Evolutionary conservation across 2,113 vertebrate species (phyloP).

Genomic region (Protobothrops flavoviridis): DNA sequence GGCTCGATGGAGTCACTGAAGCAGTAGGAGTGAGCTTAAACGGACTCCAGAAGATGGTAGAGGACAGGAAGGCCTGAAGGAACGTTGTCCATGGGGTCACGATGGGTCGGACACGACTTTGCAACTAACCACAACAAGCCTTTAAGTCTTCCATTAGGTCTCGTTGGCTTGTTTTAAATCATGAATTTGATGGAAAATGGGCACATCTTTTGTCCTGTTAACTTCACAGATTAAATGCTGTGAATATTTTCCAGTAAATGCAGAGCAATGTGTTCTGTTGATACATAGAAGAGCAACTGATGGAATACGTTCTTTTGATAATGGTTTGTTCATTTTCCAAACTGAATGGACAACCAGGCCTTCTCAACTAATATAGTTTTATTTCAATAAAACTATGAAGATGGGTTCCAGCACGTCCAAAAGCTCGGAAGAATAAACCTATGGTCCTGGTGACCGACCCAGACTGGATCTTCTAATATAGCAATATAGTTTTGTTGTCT

Average conservation of each 20-base stretch:
- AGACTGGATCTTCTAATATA: not conserved
- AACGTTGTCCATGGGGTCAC: too few relatives aligned
- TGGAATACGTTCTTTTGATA: not conserved
- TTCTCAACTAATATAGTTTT: not conserved
- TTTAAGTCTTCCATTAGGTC: not conserved
- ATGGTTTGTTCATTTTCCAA: not conserved
- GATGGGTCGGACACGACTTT: too few relatives aligned
- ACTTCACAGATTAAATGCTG: not conserved
- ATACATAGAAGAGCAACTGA: not conserved
- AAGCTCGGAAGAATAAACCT: not conserved
- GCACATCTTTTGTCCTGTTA: not conserved
- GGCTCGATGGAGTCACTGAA: too few relatives aligned
- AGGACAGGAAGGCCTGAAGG: too few relatives aligned
- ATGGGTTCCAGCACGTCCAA: not conserved
- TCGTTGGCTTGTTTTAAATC: not conserved
- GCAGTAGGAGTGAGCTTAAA: too few relatives aligned
- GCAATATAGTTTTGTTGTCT: slow-evolving; percentile 2
- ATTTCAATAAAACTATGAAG: not conserved
- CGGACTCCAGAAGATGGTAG: too few relatives aligned
- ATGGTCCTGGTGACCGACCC: not conserved
- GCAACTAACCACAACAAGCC: too few relatives aligned
- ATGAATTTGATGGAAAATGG: not conserved
- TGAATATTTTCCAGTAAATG: not conserved
- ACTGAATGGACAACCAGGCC: not conserved
- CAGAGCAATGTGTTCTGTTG: not conserved